Evolutionary conservation across 2,888 invertebrate genomes (phyloP).

Genomic region (Stenoptilia bipunctidactyla): DNA sequence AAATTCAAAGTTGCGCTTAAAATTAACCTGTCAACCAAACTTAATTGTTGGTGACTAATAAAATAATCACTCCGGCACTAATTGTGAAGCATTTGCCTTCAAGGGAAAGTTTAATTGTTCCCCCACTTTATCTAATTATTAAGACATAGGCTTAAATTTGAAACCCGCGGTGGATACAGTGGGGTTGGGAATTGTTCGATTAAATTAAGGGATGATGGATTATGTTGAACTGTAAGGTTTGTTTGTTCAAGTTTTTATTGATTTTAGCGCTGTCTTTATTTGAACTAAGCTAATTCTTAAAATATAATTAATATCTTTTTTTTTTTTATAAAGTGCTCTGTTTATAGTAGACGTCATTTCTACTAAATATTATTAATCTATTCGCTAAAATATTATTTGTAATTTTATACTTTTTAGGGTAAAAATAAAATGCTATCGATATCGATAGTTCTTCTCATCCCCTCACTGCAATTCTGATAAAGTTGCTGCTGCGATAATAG

Average conservation of each 20-base stretch:
- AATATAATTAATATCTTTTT: too few relatives aligned
- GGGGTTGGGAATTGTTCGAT: constrained; percentile 21
- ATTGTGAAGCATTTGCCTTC: constrained; percentile 62
- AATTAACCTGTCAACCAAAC: neutral
- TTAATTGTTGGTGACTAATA: constrained; percentile 31
- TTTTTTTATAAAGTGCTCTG: too few relatives aligned
- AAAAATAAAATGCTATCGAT: neutral
- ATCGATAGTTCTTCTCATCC: constrained; percentile 7
- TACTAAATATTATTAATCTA: too few relatives aligned
- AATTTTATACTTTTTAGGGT: neutral
- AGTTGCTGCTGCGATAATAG: constrained; percentile 64
- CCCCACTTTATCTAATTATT: constrained; percentile 65
- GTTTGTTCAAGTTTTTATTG: too few relatives aligned
- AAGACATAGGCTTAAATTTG: constrained; percentile 45
- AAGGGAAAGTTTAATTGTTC: constrained; percentile 63
- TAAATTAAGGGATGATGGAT: constrained; percentile 10
- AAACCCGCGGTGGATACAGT: constrained; percentile 21
- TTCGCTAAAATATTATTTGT: too few relatives aligned
- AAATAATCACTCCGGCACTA: constrained; percentile 58
- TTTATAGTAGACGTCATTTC: too few relatives aligned
- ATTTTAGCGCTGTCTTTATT: too few relatives aligned
- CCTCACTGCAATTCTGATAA: constrained; percentile 51
- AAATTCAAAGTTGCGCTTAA: too few relatives aligned
- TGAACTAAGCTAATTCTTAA: too few relatives aligned
- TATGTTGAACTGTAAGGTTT: neutral